phyloP scores from a whole-genome alignment of 2,888 invertebrate genomes.

The Syritta pipiens region DNA sequence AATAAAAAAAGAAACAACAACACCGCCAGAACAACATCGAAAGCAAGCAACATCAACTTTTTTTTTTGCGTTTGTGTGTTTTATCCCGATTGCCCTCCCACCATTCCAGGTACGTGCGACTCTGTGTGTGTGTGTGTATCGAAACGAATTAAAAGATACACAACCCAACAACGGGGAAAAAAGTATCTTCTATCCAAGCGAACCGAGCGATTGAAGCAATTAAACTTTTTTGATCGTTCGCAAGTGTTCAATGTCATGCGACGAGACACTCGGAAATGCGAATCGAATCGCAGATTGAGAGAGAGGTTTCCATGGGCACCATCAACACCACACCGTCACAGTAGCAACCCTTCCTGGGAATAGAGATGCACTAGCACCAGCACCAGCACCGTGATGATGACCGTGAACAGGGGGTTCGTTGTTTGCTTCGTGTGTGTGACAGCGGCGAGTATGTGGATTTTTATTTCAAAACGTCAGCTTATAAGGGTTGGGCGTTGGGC shows the following conservation, averaged over 20 bases:
- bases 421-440: no score
- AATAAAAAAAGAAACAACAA: background rate
- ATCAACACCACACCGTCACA: slow-evolving; percentile 9
- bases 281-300: slow-evolving; percentile 63
- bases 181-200: background rate
- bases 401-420: slow-evolving; percentile 52
- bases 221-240: slow-evolving; percentile 63
- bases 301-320: slow-evolving; percentile 53
- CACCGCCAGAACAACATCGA: no score
- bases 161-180: slow-evolving; percentile 2
- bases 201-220: slow-evolving; percentile 55
- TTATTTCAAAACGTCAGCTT: slow-evolving; percentile 20
- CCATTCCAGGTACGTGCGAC: no score
- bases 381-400: slow-evolving; percentile 21
- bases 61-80: slow-evolving; percentile 11
- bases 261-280: slow-evolving; percentile 61
- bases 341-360: slow-evolving; percentile 46
- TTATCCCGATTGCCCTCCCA: background rate
- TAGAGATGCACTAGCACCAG: slow-evolving; percentile 53
- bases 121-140: no score
- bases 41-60: background rate
- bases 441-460: slow-evolving; percentile 14
- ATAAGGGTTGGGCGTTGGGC: slow-evolving; percentile 58
- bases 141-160: slow-evolving; percentile 52
- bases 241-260: slow-evolving; percentile 64